Conservation (phyloP, 2,888 invertebrate genomes). For the Dendrolimus pini region DNA sequence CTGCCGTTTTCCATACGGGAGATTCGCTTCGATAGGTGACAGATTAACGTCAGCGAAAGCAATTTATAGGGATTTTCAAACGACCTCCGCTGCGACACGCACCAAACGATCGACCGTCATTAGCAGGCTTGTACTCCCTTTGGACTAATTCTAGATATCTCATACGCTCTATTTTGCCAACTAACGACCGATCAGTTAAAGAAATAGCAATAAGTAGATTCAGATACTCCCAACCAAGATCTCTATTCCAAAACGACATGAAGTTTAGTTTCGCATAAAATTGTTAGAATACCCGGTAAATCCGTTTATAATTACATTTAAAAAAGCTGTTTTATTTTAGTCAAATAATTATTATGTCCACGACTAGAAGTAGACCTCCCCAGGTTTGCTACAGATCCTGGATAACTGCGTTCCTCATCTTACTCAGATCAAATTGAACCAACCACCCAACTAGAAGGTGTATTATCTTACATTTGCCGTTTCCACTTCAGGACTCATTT, state of each 20-base stretch:
- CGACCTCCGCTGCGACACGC: constrained; percentile 34
- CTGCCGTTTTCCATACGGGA: constrained; percentile 22
- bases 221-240: neutral
- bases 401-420: too few species aligned
- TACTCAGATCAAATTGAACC: too few species aligned
- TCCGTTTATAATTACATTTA: too few species aligned
- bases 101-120: constrained; percentile 43
- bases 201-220: neutral
- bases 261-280: too few species aligned
- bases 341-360: too few species aligned
- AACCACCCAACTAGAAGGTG: too few species aligned
- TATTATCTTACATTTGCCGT: too few species aligned
- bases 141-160: constrained; percentile 16
- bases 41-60: constrained; percentile 60
- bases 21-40: constrained; percentile 40
- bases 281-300: too few species aligned
- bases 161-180: neutral
- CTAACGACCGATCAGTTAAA: neutral
- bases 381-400: too few species aligned
- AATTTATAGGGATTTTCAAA: constrained; percentile 65
- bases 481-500: too few species aligned
- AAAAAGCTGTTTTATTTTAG: too few species aligned
- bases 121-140: constrained; percentile 25
- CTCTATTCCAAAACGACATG: neutral
- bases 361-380: too few species aligned